A percentile compares a stretch with the other conserved stretches of the same genome.
These are phyloP conservation scores for Sterna hirundo DNA, from an alignment of 2,113 vertebrate species.

Conservation along the genomic window DNA sequence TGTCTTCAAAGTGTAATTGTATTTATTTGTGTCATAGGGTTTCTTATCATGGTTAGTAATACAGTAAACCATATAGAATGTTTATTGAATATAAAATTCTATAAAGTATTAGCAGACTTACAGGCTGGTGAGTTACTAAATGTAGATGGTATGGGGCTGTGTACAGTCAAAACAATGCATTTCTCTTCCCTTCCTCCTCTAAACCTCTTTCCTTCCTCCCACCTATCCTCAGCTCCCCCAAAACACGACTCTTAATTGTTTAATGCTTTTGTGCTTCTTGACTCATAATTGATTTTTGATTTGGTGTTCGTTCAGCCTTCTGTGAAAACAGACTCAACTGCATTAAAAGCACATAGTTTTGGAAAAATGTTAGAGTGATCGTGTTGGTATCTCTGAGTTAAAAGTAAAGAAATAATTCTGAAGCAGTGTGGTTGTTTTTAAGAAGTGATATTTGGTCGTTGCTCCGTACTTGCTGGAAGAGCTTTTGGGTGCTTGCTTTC, in stretches of 20 bases:
- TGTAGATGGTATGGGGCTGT: background rate
- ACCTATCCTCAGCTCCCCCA: background rate
- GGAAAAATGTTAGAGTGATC: background rate
- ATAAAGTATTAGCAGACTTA: background rate
- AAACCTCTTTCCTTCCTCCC: background rate
- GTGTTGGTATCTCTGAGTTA: background rate
- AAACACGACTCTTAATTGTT: background rate
- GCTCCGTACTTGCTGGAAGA: background rate
- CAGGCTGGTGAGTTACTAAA: background rate
- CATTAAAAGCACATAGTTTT: background rate
- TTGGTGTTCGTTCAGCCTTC: background rate
- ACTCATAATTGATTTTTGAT: background rate
- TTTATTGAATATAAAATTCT: background rate
- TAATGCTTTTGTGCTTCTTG: background rate
- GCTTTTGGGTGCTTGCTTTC: background rate
- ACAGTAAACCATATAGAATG: background rate
- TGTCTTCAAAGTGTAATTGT: background rate
- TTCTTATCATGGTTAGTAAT: background rate
- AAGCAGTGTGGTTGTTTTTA: background rate
- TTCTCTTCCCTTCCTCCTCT: background rate
- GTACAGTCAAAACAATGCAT: background rate
- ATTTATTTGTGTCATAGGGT: background rate
- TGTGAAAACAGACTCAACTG: background rate
- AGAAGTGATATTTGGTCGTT: background rate
- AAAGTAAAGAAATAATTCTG: background rate